A percentile compares a stretch with the other conserved stretches of the same genome.
Conservation (phyloP, 2,797 vertebrate species). For the Orestias chungarensis region DNA sequence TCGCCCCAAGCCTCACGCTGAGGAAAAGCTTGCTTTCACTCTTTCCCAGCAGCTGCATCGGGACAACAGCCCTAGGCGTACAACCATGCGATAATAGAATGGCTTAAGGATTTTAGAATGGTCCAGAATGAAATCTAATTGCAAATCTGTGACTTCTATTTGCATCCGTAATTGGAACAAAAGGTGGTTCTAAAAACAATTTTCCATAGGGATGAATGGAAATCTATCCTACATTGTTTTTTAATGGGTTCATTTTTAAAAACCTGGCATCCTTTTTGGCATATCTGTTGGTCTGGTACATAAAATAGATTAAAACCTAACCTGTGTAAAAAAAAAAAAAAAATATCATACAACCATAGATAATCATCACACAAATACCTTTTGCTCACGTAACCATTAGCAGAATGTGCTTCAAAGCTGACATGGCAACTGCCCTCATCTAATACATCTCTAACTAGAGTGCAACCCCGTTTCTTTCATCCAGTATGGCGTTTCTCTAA, state of each 20-base stretch:
- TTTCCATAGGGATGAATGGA: background rate
- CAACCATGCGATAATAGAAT: too few species aligned
- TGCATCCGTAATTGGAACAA: background rate
- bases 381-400: conserved; percentile 21
- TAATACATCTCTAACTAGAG: conserved; percentile 33
- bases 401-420: conserved; percentile 35
- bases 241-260: background rate
- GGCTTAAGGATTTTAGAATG: too few species aligned
- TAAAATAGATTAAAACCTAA: background rate
- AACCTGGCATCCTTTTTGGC: background rate
- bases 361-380: conserved; percentile 1
- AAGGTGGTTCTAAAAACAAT: background rate
- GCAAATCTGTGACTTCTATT: too few species aligned
- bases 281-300: background rate
- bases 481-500: conserved; percentile 48
- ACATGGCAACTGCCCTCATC: conserved; percentile 30
- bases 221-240: background rate
- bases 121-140: background rate
- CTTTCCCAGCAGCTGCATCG: conserved; percentile 11
- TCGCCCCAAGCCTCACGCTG: conserved; percentile 7
- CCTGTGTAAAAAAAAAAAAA: background rate
- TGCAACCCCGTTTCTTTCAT: conserved; percentile 35
- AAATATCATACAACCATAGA: background rate
- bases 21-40: conserved; percentile 8
- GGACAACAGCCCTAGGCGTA: too few species aligned